A percentile compares a stretch with the other conserved stretches of the same genome.
These are phyloP conservation scores for Dynastes maya DNA, from an alignment of 2,888 invertebrate species.

Conservation along the genomic window DNA sequence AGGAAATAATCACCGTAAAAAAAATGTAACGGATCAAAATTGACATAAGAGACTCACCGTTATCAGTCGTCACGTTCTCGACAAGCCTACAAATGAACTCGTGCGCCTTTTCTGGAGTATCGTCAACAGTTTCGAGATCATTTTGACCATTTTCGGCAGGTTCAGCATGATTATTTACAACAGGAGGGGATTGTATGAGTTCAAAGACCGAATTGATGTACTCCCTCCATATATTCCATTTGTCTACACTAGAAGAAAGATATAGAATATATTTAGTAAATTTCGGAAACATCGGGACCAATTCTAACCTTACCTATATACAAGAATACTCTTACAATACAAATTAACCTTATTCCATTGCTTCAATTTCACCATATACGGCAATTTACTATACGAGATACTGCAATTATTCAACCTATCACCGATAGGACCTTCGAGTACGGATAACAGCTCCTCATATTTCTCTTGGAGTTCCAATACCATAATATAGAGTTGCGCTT, in stretches of 20 bases:
- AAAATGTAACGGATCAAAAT: not conserved
- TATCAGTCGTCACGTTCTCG: constrained; percentile 65
- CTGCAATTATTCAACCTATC: constrained; percentile 72
- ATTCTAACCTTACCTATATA: constrained; percentile 76
- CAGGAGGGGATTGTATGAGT: constrained; percentile 68
- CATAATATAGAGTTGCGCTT: constrained; percentile 92
- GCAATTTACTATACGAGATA: constrained; percentile 79
- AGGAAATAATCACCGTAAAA: constrained; percentile 42
- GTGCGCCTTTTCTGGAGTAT: constrained; percentile 69
- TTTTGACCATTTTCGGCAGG: constrained; percentile 54
- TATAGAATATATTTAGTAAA: not conserved
- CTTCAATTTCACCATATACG: constrained; percentile 81
- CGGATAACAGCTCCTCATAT: constrained; percentile 84
- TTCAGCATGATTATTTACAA: constrained; percentile 40
- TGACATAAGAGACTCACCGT: constrained; percentile 59
- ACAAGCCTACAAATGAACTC: constrained; percentile 69
- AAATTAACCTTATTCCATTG: constrained; percentile 84
- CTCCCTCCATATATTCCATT: constrained; percentile 83
- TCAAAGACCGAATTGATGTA: constrained; percentile 83
- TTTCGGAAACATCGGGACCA: not conserved
- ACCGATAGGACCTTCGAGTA: constrained; percentile 86
- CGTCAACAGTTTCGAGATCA: constrained; percentile 63
- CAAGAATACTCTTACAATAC: constrained; percentile 82
- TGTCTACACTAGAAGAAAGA: constrained; percentile 73
- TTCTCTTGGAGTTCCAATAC: constrained; percentile 88